A percentile compares a stretch with the other conserved stretches of the same genome.
Evolutionary conservation across 1,140 invertebrate species (phyloP).

Genomic region (Pseudomyrmex pallidus): DNA sequence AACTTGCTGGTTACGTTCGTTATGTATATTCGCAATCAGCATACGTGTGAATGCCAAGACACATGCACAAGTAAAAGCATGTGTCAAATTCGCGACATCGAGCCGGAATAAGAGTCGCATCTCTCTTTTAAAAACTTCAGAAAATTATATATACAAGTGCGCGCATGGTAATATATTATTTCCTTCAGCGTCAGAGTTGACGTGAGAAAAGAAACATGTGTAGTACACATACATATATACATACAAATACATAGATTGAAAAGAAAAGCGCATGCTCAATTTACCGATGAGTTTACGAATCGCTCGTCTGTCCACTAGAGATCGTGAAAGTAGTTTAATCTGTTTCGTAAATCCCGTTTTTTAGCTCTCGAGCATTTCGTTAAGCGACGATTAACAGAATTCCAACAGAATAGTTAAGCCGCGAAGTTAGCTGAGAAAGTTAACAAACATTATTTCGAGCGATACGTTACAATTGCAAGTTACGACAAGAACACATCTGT

Average conservation of each 20-base stretch:
- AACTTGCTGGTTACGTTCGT: constrained; percentile 57
- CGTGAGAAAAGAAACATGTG: no score
- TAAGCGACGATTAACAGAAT: constrained; percentile 30
- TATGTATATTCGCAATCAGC: constrained; percentile 60
- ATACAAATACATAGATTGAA: no score
- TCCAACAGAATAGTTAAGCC: background rate
- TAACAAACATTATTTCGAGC: constrained; percentile 35
- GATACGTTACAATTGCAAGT: constrained; percentile 39
- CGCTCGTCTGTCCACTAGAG: background rate
- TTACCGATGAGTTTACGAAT: background rate
- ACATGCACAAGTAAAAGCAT: background rate
- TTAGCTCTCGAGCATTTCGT: background rate
- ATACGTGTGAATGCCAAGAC: background rate
- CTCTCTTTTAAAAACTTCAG: background rate
- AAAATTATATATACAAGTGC: background rate
- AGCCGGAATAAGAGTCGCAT: background rate
- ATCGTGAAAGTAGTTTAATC: constrained; percentile 27
- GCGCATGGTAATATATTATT: background rate
- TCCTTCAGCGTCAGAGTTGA: background rate
- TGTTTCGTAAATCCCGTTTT: constrained; percentile 19
- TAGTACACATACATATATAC: no score
- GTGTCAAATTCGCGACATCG: constrained; percentile 26
- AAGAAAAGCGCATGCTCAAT: background rate
- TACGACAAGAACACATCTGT: constrained; percentile 35
- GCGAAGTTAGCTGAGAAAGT: constrained; percentile 42